Base-by-base conservation (phyloP, 1,140 invertebrate genomes). In the Plectrocnemia conspersa region DNA sequence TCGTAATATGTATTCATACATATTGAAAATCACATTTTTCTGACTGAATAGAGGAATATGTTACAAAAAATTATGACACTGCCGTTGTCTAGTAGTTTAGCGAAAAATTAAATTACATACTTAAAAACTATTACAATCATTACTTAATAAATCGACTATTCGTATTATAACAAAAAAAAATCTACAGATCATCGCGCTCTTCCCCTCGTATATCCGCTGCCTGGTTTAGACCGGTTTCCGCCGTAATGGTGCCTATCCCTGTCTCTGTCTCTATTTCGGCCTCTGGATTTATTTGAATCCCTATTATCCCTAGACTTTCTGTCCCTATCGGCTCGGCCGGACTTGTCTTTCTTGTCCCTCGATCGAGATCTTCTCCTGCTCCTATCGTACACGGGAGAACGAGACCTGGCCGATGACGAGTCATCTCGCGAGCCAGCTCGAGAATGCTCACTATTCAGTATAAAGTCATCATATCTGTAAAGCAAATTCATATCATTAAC, bases 391-490 rank as follows among this genome's bases (percentile, higher is more conserved):
- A 52, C 24, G 3, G 52, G 52, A 19, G 68, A 66, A 1, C 69
- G 65, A 3, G 67, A 63, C 13, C 63, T 38, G 54, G 64, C 66
- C 16, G 64, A 54, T 36, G 64, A 63, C 9, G 64, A 64, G 66
- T 42, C 64, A 64, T 11, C 58, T 57, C 46, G 65, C n/a, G 68
- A 69, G 35, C 70, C 68, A 0, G 64, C 64, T 57, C 71, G 71
- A 11, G 72, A 68, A 46, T 61, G 54, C 59, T 76, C 74, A 50
- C 72, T 75, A 59, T 76, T 76, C 63, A 76, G 56, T 52, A 73
- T 73, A 63, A 76, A 76, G 54, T 76, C 74, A 59, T 76, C 74
- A 56, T 73, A 76, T 63, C 72, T 76, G 61, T 9, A 38, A 47
- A 16, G 10, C 22, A 25, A 36, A 19, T 4, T 35, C 33, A 29